Conservation (phyloP, 2,113 vertebrate species). For the Chionis minor region DNA sequence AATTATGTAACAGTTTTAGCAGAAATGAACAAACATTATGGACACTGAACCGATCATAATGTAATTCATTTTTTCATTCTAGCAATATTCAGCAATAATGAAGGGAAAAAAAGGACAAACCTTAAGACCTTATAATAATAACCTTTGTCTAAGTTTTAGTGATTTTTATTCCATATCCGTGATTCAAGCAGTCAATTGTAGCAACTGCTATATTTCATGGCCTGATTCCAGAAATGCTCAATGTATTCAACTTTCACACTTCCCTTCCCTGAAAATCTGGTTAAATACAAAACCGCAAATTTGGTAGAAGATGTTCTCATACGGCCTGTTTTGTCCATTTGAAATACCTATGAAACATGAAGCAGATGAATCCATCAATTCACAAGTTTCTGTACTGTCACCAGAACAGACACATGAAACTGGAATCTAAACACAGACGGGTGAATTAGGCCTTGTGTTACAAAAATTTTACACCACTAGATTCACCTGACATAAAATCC, state of each 20-base stretch:
- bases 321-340: neutral
- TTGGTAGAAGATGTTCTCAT: neutral
- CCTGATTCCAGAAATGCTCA: neutral
- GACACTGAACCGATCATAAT: constrained; percentile 37
- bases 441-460: neutral
- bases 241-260: neutral
- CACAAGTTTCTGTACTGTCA: neutral
- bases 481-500: neutral
- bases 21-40: constrained; percentile 57
- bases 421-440: neutral
- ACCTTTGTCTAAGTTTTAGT: constrained; percentile 26
- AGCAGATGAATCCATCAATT: neutral
- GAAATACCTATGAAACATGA: neutral
- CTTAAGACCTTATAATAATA: constrained; percentile 44
- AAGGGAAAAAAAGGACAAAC: constrained; percentile 26
- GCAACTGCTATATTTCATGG: neutral
- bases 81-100: constrained; percentile 29
- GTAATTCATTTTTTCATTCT: constrained; percentile 34
- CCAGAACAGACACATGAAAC: neutral
- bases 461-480: neutral
- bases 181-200: neutral
- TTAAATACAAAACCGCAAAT: neutral
- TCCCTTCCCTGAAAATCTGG: constrained; percentile 10
- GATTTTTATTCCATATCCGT: constrained; percentile 9
- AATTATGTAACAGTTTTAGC: constrained; percentile 46